These are phyloP conservation scores for Pipistrellus nathusii DNA, from an alignment of 2,797 vertebrate genomes.

Conservation along the genomic window DNA sequence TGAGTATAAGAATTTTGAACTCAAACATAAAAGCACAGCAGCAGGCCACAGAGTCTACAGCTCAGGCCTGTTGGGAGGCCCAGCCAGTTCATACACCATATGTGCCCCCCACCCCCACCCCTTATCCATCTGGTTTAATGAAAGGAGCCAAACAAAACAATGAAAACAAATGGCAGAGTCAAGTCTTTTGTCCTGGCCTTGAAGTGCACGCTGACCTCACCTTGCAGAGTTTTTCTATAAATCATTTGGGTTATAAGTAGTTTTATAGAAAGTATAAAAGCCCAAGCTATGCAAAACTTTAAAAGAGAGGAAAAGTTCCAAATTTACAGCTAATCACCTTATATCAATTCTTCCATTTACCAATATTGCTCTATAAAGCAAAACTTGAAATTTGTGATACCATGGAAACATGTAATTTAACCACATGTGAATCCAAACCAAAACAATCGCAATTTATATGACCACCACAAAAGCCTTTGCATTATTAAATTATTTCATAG, in stretches of 20 bases:
- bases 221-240: constrained; percentile 68
- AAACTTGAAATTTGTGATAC: constrained; percentile 55
- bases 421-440: constrained; percentile 12
- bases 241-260: neutral
- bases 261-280: constrained; percentile 15
- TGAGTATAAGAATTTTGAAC: constrained; percentile 65
- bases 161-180: constrained; percentile 50
- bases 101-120: neutral
- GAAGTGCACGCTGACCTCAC: constrained; percentile 67
- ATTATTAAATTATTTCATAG: constrained; percentile 31
- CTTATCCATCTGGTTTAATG: constrained; percentile 65
- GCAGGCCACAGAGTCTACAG: constrained; percentile 44
- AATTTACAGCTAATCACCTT: neutral
- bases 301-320: neutral
- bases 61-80: constrained; percentile 21
- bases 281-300: constrained; percentile 24
- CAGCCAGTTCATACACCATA: neutral
- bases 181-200: constrained; percentile 28
- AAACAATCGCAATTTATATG: constrained; percentile 15
- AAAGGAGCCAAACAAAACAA: constrained; percentile 74
- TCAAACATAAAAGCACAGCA: constrained; percentile 68
- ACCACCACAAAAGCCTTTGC: neutral
- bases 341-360: constrained; percentile 7
- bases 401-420: constrained; percentile 33
- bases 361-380: neutral